phyloP scores from a whole-genome alignment of 2,113 vertebrate species.

The Crotophaga sulcirostris region DNA sequence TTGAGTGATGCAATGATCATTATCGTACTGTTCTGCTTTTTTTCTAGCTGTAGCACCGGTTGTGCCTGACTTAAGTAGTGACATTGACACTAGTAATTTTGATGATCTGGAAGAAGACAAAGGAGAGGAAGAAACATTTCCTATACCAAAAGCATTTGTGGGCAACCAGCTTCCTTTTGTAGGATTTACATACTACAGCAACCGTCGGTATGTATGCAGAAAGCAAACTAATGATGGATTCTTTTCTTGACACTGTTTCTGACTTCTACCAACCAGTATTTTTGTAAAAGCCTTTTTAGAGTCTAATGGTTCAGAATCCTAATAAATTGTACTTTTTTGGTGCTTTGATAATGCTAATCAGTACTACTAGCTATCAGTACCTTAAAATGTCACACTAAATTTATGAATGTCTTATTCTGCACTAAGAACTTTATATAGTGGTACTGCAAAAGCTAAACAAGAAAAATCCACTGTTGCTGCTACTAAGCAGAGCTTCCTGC shows the following conservation, averaged over 20 bases:
- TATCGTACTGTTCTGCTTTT: not conserved
- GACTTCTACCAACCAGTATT: not conserved
- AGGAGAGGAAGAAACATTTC: constrained; percentile 97
- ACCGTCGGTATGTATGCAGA: constrained; percentile 84
- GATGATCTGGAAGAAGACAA: constrained; percentile 98
- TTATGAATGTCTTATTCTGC: not conserved
- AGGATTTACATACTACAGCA: constrained; percentile 97
- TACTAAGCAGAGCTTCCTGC: not conserved
- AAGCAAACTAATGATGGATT: not conserved
- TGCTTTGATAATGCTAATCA: not conserved
- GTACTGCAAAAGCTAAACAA: not conserved
- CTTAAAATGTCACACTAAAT: not conserved
- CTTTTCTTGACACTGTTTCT: not conserved
- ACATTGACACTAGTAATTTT: constrained; percentile 99
- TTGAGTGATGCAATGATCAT: not conserved
- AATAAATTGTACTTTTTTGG: not conserved
- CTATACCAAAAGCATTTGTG: constrained; percentile 97
- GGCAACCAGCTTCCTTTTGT: constrained; percentile 98
- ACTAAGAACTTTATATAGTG: not conserved
- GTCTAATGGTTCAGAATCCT: not conserved
- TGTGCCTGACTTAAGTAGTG: constrained; percentile 96
- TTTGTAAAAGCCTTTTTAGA: not conserved
- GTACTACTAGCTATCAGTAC: not conserved
- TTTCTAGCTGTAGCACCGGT: constrained; percentile 92
- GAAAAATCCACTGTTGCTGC: not conserved